Evolutionary conservation across 2,888 invertebrate genomes (phyloP).

Genomic region (Lottia scabra): DNA sequence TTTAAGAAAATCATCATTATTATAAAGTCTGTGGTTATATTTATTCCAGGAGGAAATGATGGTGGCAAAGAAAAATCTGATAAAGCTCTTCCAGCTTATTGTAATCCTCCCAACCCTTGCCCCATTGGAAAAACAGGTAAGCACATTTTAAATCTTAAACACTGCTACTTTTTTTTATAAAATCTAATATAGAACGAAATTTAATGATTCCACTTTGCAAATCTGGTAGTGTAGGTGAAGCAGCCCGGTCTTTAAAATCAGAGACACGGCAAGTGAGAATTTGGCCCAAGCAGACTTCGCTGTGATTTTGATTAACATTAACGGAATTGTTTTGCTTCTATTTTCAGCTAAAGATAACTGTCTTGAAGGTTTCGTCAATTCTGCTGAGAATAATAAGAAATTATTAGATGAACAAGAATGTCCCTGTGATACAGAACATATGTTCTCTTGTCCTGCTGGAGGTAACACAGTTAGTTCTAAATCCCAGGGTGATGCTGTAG

Average conservation of each 20-base stretch:
- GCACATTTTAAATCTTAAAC: too few species aligned
- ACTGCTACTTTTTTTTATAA: too few species aligned
- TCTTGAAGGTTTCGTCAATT: conserved; percentile 91
- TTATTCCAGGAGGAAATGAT: conserved; percentile 36
- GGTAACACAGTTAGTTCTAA: conserved; percentile 52
- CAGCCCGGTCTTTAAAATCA: too few species aligned
- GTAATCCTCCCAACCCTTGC: conserved; percentile 99
- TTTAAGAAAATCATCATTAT: too few species aligned
- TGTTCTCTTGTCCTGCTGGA: conserved; percentile 83
- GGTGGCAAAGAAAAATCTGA: conserved; percentile 81
- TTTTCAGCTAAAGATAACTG: conserved; percentile 81
- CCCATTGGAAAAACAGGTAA: conserved; percentile 90
- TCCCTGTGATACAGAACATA: conserved; percentile 98
- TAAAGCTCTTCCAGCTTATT: conserved; percentile 94
- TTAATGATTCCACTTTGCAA: too few species aligned
- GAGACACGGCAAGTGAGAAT: too few species aligned
- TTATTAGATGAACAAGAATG: conserved; percentile 87
- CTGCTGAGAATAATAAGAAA: conserved; percentile 92
- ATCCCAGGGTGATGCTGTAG: conserved; percentile 33
- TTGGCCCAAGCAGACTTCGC: too few species aligned
- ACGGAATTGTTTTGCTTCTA: neutral
- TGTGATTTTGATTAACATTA: too few species aligned
- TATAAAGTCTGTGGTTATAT: too few species aligned
- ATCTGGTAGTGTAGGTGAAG: too few species aligned
- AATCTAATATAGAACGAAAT: too few species aligned